Percentiles rank a stretch among this genome's conserved stretches.
Conservation (phyloP, 2,113 vertebrate species). For the Vombatus ursinus region DNA sequence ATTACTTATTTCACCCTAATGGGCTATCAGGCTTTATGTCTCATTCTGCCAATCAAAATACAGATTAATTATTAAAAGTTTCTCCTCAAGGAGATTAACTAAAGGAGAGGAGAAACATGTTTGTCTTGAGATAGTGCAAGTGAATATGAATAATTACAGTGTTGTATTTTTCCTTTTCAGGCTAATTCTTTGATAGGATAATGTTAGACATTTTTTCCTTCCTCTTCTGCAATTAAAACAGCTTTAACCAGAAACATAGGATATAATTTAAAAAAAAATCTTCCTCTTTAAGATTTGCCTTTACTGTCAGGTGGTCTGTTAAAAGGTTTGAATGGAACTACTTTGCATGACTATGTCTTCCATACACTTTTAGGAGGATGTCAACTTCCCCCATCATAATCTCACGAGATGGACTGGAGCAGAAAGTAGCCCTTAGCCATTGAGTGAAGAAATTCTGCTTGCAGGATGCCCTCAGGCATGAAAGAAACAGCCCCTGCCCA, state of each 20-base stretch:
- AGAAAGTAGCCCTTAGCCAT: conserved; percentile 10
- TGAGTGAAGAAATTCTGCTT: conserved; percentile 41
- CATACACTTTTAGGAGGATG: not conserved
- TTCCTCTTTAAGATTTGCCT: conserved; percentile 6
- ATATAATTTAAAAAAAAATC: not conserved
- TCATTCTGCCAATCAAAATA: not conserved
- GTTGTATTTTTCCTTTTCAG: not conserved
- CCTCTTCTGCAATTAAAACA: not conserved
- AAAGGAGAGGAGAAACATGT: not conserved
- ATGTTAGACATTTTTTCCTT: not conserved
- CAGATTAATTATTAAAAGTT: not conserved
- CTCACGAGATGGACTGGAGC: conserved; percentile 24
- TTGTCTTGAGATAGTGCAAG: not conserved
- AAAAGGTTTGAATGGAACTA: conserved; percentile 38
- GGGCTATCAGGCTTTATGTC: not conserved
- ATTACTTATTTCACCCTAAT: not conserved
- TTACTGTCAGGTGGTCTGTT: conserved; percentile 2
- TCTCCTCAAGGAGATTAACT: not conserved
- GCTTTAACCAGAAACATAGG: conserved; percentile 5
- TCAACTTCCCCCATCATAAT: conserved; percentile 24
- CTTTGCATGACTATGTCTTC: conserved; percentile 17
- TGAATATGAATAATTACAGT: conserved; percentile 1
- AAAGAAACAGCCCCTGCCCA: not conserved
- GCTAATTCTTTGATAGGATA: not conserved
- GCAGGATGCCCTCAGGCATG: conserved; percentile 23